Conservation (phyloP, 1,140 invertebrate species). For the Hydropsyche tenuis region DNA sequence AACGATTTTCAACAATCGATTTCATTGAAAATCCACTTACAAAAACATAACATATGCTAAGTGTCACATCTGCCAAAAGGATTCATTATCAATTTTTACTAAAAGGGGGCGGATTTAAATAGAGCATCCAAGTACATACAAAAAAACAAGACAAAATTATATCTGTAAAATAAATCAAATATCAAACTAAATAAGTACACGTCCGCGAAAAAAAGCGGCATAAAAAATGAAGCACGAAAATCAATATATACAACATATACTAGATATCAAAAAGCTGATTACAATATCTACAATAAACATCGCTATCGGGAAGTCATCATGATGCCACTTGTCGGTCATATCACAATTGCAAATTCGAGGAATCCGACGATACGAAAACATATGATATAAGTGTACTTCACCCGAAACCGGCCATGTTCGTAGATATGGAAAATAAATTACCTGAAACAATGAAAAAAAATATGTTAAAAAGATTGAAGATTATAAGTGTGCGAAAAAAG, state of each 20-base stretch:
- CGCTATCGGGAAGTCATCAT: neutral
- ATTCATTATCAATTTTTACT: too few species aligned
- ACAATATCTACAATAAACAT: conserved; percentile 10
- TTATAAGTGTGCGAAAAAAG: neutral
- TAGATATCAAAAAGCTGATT: conserved; percentile 10
- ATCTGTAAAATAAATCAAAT: too few species aligned
- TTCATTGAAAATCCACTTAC: too few species aligned
- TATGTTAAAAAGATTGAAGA: neutral
- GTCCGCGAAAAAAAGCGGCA: too few species aligned
- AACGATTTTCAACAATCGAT: too few species aligned
- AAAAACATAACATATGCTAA: too few species aligned
- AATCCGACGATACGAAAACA: neutral
- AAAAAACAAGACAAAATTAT: too few species aligned
- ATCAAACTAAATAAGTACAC: too few species aligned
- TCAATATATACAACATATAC: neutral
- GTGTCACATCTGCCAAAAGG: too few species aligned
- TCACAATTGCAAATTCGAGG: conserved; percentile 15
- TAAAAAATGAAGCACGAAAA: too few species aligned
- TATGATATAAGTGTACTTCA: neutral
- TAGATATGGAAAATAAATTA: neutral
- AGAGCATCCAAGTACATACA: too few species aligned
- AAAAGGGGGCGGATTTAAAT: too few species aligned
- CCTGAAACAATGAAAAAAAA: conserved; percentile 5
- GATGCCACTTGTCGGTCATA: conserved; percentile 14
- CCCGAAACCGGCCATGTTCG: neutral